Evolutionary conservation across 2,113 vertebrate genomes (phyloP), one percentile per base, ranked within the genome.

Genomic region (Xenopus laevis): DNA sequence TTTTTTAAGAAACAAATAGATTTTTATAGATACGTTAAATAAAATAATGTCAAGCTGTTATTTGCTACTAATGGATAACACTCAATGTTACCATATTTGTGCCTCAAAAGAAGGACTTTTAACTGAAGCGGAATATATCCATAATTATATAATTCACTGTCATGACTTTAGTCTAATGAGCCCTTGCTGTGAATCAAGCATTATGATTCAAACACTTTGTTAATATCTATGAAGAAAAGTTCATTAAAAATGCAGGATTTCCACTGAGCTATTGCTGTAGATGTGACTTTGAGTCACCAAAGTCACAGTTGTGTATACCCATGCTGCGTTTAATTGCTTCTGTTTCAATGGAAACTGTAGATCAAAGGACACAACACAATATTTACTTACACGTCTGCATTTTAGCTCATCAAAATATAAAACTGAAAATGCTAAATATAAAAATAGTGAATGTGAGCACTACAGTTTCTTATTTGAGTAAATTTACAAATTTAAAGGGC

Each of bases 141-240:
- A 27, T 59, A 71, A 71, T 71, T 71, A n/a, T 45, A 61, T 55
- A 50, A 62, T 47, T 71, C 44, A 60, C 68, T 50, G 57, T 4
- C 7, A 27, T 20, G 45, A 23, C 15, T 23, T 50, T 62, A n/a
- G 58, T 27, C 47, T 62, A 71, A 71, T 71, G 58, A 71, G 59
- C 20, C 58, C 69, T 62, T 45, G 69, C 20, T 23, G 69, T 46
- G 57, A 46, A 9, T 50, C 40, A 15, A 27, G 33, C 10, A 52
- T 50, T 62, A 16, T 16, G 47, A 62, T 71, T 71, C 20, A 21
- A 50, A 61, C 45, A 61, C 69, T 62, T 71, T 71, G 58, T 71
- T 71, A 71, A 71, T 71, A 50, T 71, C 55, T 57, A 13, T 62
- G 69, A 71, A 12, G 69, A 71, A 62, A 21, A 61, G n/a, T 62